A percentile compares a stretch with the other conserved stretches of the same genome.
These are phyloP conservation scores for Drymonia ruficornis DNA, from an alignment of 2,888 invertebrate genomes.

Conservation along the genomic window DNA sequence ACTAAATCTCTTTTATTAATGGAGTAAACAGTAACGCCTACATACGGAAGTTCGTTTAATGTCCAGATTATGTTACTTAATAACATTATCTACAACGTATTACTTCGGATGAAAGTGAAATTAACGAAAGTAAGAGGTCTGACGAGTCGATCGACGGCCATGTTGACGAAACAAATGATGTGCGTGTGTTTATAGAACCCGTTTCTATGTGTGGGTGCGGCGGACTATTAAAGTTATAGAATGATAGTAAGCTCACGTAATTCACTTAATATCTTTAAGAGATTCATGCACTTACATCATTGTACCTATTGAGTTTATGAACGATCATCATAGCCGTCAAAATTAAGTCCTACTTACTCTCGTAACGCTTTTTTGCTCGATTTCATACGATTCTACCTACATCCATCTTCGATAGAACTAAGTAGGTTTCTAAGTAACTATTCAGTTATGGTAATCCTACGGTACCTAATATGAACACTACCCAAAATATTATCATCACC, in stretches of 20 bases:
- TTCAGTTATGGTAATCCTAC: too few species aligned
- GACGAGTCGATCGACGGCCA: conserved; percentile 53
- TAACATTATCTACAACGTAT: conserved; percentile 55
- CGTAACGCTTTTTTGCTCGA: too few species aligned
- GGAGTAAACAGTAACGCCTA: conserved; percentile 48
- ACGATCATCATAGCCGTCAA: too few species aligned
- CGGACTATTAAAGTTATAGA: conserved; percentile 31
- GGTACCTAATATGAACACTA: too few species aligned
- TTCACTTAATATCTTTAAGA: not conserved
- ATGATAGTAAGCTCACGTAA: conserved; percentile 15
- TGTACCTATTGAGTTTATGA: not conserved
- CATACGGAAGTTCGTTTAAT: conserved; percentile 45
- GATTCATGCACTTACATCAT: not conserved
- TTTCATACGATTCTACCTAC: too few species aligned
- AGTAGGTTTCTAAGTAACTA: too few species aligned
- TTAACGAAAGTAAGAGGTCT: conserved; percentile 73
- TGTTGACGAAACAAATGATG: conserved; percentile 60
- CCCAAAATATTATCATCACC: too few species aligned
- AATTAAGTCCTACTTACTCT: too few species aligned
- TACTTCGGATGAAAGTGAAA: conserved; percentile 76
- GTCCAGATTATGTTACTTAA: conserved; percentile 63
- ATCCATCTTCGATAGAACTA: too few species aligned
- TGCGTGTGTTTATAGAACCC: conserved; percentile 45
- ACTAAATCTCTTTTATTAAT: conserved; percentile 29
- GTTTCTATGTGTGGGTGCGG: conserved; percentile 47